These are phyloP conservation scores for Eubucco bourcierii DNA, from an alignment of 2,113 vertebrate species.

Conservation along the genomic window DNA sequence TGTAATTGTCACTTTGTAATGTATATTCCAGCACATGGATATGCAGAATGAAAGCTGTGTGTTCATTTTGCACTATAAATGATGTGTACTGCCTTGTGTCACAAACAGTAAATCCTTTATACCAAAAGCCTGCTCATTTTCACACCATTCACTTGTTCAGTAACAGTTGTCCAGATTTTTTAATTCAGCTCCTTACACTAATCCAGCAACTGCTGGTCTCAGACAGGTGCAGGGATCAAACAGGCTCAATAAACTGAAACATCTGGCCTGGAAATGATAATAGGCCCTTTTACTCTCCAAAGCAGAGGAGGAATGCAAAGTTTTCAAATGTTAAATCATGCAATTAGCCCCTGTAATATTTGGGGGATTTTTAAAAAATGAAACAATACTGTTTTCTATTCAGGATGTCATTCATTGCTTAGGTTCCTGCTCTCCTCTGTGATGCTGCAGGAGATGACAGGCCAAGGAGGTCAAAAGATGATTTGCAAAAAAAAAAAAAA, in stretches of 20 bases:
- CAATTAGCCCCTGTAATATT: constrained; percentile 64
- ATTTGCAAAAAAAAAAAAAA: neutral
- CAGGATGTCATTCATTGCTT: neutral
- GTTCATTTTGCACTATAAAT: constrained; percentile 62
- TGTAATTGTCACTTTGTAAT: constrained; percentile 76
- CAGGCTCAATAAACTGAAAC: constrained; percentile 83
- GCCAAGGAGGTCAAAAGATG: neutral
- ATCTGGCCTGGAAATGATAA: constrained; percentile 85
- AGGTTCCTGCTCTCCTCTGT: neutral
- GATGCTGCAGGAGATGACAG: neutral
- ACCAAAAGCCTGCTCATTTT: constrained; percentile 80
- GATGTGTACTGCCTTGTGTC: constrained; percentile 77
- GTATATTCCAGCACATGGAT: constrained; percentile 65
- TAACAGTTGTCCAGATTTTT: constrained; percentile 85
- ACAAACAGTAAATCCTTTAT: constrained; percentile 84
- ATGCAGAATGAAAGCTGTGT: constrained; percentile 57
- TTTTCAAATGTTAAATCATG: constrained; percentile 78
- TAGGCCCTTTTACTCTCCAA: constrained; percentile 77
- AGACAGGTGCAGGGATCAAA: constrained; percentile 88
- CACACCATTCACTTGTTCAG: constrained; percentile 81
- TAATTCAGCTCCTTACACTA: constrained; percentile 79
- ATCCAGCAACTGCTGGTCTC: constrained; percentile 84
- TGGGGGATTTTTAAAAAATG: neutral
- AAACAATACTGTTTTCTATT: constrained; percentile 21
- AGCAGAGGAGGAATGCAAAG: constrained; percentile 71